Conservation (phyloP, 2,888 invertebrate genomes). For the Phymatocera aterrima region DNA sequence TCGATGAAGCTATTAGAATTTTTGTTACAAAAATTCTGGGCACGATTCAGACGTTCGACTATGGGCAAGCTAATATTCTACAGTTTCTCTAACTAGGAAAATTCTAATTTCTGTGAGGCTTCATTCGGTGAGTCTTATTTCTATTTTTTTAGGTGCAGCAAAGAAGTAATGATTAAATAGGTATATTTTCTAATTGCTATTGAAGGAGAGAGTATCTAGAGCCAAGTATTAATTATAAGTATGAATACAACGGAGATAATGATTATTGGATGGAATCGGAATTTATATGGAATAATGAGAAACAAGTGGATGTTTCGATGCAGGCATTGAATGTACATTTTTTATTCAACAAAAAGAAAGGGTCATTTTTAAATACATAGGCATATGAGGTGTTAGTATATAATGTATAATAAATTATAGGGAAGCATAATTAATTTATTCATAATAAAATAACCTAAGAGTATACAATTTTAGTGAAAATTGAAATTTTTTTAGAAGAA, state of each 20-base stretch:
- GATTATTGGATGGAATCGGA: background rate
- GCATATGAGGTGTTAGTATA: background rate
- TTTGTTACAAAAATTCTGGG: no score
- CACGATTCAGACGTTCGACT: no score
- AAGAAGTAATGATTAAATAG: background rate
- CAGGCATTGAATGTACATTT: background rate
- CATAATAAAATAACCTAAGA: background rate
- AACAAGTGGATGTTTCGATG: slow-evolving; percentile 12
- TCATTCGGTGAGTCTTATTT: background rate
- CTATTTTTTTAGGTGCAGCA: background rate
- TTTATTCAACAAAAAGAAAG: background rate
- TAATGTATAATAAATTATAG: background rate
- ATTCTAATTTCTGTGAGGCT: background rate
- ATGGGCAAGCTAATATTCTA: no score
- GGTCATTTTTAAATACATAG: slow-evolving; percentile 3
- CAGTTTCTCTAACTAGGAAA: no score
- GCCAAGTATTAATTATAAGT: background rate
- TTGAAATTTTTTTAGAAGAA: background rate
- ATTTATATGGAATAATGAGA: background rate
- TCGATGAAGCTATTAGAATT: background rate
- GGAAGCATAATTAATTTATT: slow-evolving; percentile 21
- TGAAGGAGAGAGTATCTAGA: slow-evolving; percentile 3
- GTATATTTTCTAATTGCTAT: background rate
- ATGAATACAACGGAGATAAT: background rate
- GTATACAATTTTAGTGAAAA: background rate